Percentiles rank a stretch among this genome's conserved stretches.
Evolutionary conservation across 2,888 invertebrate species (phyloP).

Genomic region (Azorinus chamasolen): DNA sequence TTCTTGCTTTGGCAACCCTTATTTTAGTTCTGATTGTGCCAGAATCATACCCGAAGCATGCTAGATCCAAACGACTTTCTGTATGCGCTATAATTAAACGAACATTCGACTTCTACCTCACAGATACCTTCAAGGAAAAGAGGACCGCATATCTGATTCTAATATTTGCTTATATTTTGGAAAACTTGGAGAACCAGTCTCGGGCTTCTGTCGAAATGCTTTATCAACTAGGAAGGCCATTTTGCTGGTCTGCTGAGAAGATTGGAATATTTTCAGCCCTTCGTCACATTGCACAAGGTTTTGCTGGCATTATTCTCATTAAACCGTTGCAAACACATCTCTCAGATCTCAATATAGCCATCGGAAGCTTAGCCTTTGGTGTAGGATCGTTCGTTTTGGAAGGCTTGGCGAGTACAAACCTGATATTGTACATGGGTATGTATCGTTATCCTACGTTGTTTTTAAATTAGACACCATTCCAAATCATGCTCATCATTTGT

Average conservation of each 20-base stretch:
- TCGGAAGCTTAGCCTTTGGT: conserved; percentile 26
- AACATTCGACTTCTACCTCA: conserved; percentile 28
- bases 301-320: conserved; percentile 31
- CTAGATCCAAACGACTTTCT: conserved; percentile 9
- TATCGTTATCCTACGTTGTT: background rate
- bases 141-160: conserved; percentile 36
- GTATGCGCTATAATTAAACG: conserved; percentile 6
- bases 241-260: conserved; percentile 61
- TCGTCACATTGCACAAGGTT: conserved; percentile 35
- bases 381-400: conserved; percentile 42
- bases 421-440: conserved; percentile 59
- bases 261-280: conserved; percentile 50
- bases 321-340: conserved; percentile 45
- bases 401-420: conserved; percentile 35
- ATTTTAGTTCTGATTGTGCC: conserved; percentile 23
- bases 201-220: conserved; percentile 39
- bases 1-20: conserved; percentile 4
- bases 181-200: conserved; percentile 5
- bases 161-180: conserved; percentile 26
- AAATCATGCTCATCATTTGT: no score
- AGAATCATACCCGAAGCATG: conserved; percentile 23
- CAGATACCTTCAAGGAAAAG: conserved; percentile 10
- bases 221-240: conserved; percentile 57
- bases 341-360: conserved; percentile 45
- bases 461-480: background rate